A percentile compares a stretch with the other conserved stretches of the same genome.
Evolutionary conservation across 1,140 invertebrate genomes (phyloP).

Genomic region (Drosophila ananassae): DNA sequence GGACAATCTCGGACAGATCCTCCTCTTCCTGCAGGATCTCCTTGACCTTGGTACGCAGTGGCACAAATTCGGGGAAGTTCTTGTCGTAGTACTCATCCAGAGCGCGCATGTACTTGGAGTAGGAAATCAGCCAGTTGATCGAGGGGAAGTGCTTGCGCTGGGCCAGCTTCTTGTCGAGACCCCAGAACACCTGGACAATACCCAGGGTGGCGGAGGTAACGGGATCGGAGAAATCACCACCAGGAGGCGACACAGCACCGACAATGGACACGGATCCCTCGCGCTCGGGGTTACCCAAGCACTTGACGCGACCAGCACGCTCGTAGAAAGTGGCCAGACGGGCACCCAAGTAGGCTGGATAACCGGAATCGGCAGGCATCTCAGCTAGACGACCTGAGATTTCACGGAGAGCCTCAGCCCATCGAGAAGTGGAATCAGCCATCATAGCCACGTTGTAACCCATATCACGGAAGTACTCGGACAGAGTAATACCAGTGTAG

Average conservation of each 20-base stretch:
- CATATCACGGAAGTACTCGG: conserved; percentile 99
- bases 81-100: conserved; percentile 99
- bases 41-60: conserved; percentile 95
- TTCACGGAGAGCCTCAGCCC: conserved; percentile 99
- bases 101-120: conserved; percentile 99
- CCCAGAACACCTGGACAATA: conserved; percentile 99
- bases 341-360: conserved; percentile 99
- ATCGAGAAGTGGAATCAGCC: conserved; percentile 99
- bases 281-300: conserved; percentile 98
- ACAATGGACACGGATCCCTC: conserved; percentile 99
- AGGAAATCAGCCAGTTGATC: conserved; percentile 99
- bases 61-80: conserved; percentile 98
- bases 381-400: conserved; percentile 99
- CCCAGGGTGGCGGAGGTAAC: conserved; percentile 99
- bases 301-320: conserved; percentile 98
- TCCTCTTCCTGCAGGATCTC: conserved; percentile 99
- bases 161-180: conserved; percentile 99
- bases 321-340: conserved; percentile 99
- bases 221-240: conserved; percentile 99
- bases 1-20: conserved; percentile 99
- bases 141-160: conserved; percentile 99
- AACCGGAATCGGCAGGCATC: conserved; percentile 99
- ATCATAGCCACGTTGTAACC: conserved; percentile 99
- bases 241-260: conserved; percentile 99
- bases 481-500: conserved; percentile 99